A percentile compares a stretch with the other conserved stretches of the same genome.
These are phyloP conservation scores for Nebria ingens DNA, from an alignment of 1,140 invertebrate species.

Conservation along the genomic window DNA sequence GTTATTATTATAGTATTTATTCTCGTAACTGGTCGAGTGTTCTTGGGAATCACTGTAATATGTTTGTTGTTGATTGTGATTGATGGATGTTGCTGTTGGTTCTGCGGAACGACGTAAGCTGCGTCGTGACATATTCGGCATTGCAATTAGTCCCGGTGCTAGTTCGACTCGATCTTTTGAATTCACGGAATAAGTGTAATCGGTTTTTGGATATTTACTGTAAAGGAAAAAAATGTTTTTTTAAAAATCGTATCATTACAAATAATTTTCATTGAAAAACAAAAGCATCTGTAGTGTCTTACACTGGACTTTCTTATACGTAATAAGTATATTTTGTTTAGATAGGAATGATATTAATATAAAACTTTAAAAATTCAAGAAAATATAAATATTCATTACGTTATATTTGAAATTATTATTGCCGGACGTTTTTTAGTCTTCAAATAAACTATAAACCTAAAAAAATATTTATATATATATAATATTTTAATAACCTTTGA, in stretches of 20 bases:
- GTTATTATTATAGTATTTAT: no score
- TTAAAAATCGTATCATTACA: background rate
- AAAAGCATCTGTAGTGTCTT: no score
- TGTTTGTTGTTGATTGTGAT: background rate
- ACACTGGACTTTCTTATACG: no score
- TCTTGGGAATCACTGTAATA: background rate
- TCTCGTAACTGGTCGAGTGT: no score
- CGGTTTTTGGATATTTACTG: constrained; percentile 69
- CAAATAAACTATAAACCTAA: no score
- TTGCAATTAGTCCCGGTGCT: constrained; percentile 62
- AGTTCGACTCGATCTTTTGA: constrained; percentile 67
- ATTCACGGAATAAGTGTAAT: constrained; percentile 65
- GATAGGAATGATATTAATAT: no score
- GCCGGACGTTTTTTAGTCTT: no score
- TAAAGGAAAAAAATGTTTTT: constrained; percentile 28
- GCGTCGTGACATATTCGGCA: constrained; percentile 71
- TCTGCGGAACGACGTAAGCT: constrained; percentile 29
- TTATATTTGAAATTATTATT: no score
- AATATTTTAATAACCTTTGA: no score
- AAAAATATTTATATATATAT: background rate
- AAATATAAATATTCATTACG: no score
- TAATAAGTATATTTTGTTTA: no score
- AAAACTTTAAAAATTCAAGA: no score
- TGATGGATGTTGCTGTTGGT: background rate
- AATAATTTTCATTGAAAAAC: background rate